A percentile compares a stretch with the other conserved stretches of the same genome.
phyloP scores from a whole-genome alignment of 30 jellyfish, hydroid and myxozoan genomes.

The Aurelia aurita region DNA sequence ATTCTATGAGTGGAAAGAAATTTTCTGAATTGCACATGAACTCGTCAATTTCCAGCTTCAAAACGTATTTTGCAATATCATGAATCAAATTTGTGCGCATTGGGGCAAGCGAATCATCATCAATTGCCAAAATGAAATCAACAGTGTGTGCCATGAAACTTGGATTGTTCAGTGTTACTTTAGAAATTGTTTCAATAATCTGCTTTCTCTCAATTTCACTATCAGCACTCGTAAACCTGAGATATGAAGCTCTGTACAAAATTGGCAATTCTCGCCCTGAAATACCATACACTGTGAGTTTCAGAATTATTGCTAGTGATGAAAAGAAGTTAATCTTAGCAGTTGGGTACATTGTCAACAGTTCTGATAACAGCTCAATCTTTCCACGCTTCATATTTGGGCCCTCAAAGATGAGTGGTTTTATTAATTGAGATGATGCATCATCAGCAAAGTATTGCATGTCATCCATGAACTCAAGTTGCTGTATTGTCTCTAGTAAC shows the following conservation, averaged over 20 bases:
- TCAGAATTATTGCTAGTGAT: constrained; percentile 21
- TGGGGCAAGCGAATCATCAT: neutral
- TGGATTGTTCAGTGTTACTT: constrained; percentile 25
- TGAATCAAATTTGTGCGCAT: constrained; percentile 23
- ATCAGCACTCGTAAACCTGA: constrained; percentile 7
- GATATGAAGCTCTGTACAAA: constrained; percentile 25
- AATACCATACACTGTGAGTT: constrained; percentile 37
- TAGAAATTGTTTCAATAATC: constrained; percentile 21
- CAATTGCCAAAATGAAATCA: constrained; percentile 32
- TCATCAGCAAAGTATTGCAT: neutral
- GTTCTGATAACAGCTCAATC: constrained; percentile 22
- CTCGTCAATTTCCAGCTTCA: neutral
- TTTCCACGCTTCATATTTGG: constrained; percentile 19
- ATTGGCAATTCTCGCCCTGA: constrained; percentile 6
- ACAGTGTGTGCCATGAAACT: constrained; percentile 37
- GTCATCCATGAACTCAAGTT: constrained; percentile 10
- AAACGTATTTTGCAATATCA: constrained; percentile 10
- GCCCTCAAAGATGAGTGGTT: constrained; percentile 19
- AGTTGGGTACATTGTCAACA: constrained; percentile 6
- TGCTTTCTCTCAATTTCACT: neutral
- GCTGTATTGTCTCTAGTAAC: constrained; percentile 33
- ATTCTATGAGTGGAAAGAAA: constrained; percentile 32
- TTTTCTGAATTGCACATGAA: constrained; percentile 5
- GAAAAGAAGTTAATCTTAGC: constrained; percentile 5
- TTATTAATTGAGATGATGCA: neutral